Evolutionary conservation across 2,888 invertebrate species (phyloP).

Genomic region (Netelia melanura): DNA sequence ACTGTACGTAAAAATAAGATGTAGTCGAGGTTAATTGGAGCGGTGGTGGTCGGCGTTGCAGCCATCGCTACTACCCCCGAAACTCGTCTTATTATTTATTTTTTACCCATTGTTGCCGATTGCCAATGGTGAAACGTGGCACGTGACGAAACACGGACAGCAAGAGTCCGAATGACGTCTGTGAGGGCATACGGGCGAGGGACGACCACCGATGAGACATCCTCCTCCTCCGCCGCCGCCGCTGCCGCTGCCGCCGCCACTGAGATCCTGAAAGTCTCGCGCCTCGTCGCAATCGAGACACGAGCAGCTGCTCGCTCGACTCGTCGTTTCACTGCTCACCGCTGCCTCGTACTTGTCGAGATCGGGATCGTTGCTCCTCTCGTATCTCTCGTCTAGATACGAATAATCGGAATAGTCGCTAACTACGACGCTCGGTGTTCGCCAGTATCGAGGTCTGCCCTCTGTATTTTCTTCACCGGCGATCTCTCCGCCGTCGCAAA

Average conservation of each 20-base stretch:
- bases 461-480: slow-evolving; percentile 74
- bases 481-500: slow-evolving; percentile 76
- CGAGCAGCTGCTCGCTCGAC: slow-evolving; percentile 82
- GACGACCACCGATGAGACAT: slow-evolving; percentile 71
- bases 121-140: slow-evolving; percentile 61
- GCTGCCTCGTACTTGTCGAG: slow-evolving; percentile 79
- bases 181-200: slow-evolving; percentile 77
- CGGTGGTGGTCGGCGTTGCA: background rate
- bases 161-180: slow-evolving; percentile 82
- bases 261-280: slow-evolving; percentile 74
- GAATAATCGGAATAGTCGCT: slow-evolving; percentile 94
- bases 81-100: background rate
- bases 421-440: slow-evolving; percentile 94
- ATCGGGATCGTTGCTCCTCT: slow-evolving; percentile 78
- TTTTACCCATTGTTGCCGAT: slow-evolving; percentile 68
- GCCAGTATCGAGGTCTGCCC: slow-evolving; percentile 87
- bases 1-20: slow-evolving; percentile 15
- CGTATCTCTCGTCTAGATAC: slow-evolving; percentile 81
- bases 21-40: background rate
- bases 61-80: too few relatives aligned
- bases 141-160: slow-evolving; percentile 76
- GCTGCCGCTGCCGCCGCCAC: slow-evolving; percentile 67
- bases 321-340: slow-evolving; percentile 75
- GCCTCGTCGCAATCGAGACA: slow-evolving; percentile 82
- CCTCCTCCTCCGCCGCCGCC: background rate